These are phyloP conservation scores for Xanthostigma xanthostigma DNA, from an alignment of 2,888 invertebrate genomes.

Conservation along the genomic window DNA sequence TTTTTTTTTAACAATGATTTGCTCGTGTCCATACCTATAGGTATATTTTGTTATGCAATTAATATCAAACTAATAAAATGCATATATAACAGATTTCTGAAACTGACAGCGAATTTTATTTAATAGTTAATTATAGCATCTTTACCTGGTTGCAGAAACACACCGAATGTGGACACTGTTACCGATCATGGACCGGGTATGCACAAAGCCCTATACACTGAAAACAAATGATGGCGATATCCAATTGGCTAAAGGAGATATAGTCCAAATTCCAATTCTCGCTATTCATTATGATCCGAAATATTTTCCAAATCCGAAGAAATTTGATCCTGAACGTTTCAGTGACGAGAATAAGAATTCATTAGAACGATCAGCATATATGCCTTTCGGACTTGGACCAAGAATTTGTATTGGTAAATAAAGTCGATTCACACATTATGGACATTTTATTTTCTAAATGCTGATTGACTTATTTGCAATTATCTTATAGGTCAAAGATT, in stretches of 20 bases:
- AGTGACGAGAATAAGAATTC: slow-evolving; percentile 34
- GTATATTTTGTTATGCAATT: too few species aligned
- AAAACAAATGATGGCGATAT: slow-evolving; percentile 24
- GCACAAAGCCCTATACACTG: slow-evolving; percentile 32
- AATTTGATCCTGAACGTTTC: slow-evolving; percentile 38
- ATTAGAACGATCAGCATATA: slow-evolving; percentile 32
- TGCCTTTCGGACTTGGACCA: slow-evolving; percentile 35
- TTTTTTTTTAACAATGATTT: too few species aligned
- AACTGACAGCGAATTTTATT: too few species aligned
- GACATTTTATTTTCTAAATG: too few species aligned
- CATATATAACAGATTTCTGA: too few species aligned
- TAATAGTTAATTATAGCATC: slow-evolving; percentile 21
- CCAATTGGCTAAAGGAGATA: slow-evolving; percentile 29
- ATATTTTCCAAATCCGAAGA: slow-evolving; percentile 37
- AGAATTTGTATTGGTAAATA: slow-evolving; percentile 26
- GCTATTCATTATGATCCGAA: slow-evolving; percentile 39
- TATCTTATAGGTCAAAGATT: slow-evolving; percentile 10
- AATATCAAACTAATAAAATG: too few species aligned
- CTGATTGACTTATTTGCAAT: too few species aligned
- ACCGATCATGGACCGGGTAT: slow-evolving; percentile 29
- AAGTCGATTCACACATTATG: background rate
- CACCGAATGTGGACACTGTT: slow-evolving; percentile 31
- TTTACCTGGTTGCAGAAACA: slow-evolving; percentile 11
- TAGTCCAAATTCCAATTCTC: slow-evolving; percentile 31
- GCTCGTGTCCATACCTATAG: too few species aligned